Evolutionary conservation across 2,888 invertebrate genomes (phyloP).

Genomic region (Bombylius discolor): DNA sequence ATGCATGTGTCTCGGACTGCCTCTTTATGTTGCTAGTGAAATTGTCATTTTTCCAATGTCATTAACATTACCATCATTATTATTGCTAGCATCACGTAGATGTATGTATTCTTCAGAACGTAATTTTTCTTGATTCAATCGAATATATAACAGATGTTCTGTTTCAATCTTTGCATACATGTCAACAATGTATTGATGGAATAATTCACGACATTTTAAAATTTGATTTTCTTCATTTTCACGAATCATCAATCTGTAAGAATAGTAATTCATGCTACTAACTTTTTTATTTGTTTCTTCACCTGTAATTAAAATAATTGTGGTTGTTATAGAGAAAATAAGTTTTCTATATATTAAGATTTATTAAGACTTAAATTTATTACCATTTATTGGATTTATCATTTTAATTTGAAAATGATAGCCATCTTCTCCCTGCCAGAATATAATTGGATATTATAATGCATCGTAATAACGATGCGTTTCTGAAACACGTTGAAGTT

Average conservation of each 20-base stretch:
- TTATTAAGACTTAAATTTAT: too few relatives aligned
- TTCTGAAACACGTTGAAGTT: conserved; percentile 16
- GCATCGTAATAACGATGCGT: conserved; percentile 25
- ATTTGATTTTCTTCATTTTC: conserved; percentile 14
- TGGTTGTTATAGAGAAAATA: too few relatives aligned
- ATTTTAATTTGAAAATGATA: conserved; percentile 16
- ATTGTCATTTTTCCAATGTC: conserved; percentile 12
- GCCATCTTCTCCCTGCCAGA: conserved; percentile 19
- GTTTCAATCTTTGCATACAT: conserved; percentile 28
- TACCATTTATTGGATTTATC: neutral
- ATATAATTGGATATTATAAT: conserved; percentile 24
- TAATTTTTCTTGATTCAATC: conserved; percentile 23
- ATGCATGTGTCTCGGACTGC: conserved; percentile 16
- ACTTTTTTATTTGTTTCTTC: neutral
- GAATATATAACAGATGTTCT: conserved; percentile 22
- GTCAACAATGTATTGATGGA: conserved; percentile 27
- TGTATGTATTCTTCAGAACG: conserved; percentile 23
- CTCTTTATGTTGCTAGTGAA: conserved; percentile 12
- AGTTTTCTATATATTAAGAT: too few relatives aligned
- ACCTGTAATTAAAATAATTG: too few relatives aligned
- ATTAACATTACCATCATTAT: conserved; percentile 17
- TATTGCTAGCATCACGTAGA: conserved; percentile 24
- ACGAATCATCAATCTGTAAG: conserved; percentile 16
- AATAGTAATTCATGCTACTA: conserved; percentile 2
- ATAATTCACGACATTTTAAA: conserved; percentile 19